Evolutionary conservation across 2,888 invertebrate genomes (phyloP).

Genomic region (Pandemis corylana): DNA sequence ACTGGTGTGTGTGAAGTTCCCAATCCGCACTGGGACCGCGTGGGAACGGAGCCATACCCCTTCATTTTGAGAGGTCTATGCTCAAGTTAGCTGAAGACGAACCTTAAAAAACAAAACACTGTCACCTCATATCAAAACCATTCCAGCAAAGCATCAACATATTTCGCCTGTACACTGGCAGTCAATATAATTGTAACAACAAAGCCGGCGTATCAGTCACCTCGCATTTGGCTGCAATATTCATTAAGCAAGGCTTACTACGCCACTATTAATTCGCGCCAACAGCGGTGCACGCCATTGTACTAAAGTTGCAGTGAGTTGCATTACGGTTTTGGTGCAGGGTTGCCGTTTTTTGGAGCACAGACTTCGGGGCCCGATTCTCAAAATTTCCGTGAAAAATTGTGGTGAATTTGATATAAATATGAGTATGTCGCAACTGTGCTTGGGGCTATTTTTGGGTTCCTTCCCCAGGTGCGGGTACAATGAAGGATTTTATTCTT

Average conservation of each 20-base stretch:
- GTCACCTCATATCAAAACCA: not conserved
- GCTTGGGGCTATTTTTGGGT: too few relatives aligned
- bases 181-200: conserved; percentile 61
- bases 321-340: conserved; percentile 61
- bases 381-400: too few relatives aligned
- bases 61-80: too few relatives aligned
- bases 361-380: too few relatives aligned
- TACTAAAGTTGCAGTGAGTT: conserved; percentile 65
- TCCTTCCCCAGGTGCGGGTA: too few relatives aligned
- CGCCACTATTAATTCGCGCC: conserved; percentile 77
- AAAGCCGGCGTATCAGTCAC: conserved; percentile 67
- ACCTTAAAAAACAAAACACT: not conserved
- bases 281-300: conserved; percentile 76
- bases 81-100: too few relatives aligned
- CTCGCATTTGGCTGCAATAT: conserved; percentile 78
- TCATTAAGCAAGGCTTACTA: conserved; percentile 75
- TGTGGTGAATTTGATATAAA: too few relatives aligned
- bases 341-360: conserved; percentile 53
- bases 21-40: too few relatives aligned
- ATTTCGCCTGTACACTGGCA: conserved; percentile 52
- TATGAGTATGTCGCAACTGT: too few relatives aligned
- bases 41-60: too few relatives aligned
- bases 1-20: too few relatives aligned
- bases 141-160: conserved; percentile 9
- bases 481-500: too few relatives aligned